Conservation (phyloP, 2,797 vertebrate genomes). For the Acrossocheilus fasciatus region DNA sequence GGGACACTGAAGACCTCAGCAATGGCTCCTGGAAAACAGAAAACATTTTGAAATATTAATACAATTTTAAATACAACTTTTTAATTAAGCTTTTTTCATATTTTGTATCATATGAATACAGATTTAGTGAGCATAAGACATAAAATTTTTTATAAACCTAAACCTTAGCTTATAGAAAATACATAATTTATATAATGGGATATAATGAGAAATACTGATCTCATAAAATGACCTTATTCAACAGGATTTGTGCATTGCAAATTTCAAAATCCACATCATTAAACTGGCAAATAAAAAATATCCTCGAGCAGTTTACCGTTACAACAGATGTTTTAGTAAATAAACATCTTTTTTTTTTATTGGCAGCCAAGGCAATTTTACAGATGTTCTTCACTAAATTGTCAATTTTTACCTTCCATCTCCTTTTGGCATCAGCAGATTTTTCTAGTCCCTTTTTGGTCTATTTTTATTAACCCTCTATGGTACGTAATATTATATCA, state of each 20-base stretch:
- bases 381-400: conserved; percentile 2
- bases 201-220: not conserved
- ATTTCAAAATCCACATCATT: not conserved
- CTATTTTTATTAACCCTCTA: not conserved
- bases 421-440: not conserved
- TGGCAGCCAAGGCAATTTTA: not conserved
- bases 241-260: not conserved
- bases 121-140: not conserved
- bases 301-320: not conserved
- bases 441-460: not conserved
- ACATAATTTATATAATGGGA: not conserved
- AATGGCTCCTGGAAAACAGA: too few relatives aligned
- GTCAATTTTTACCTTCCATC: not conserved
- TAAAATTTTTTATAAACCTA: too few relatives aligned
- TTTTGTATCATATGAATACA: not conserved
- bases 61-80: too few relatives aligned
- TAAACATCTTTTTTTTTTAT: not conserved
- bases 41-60: too few relatives aligned
- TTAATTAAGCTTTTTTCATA: too few relatives aligned
- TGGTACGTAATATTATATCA: too few relatives aligned
- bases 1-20: too few relatives aligned
- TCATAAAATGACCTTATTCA: not conserved
- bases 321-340: conserved; percentile 16
- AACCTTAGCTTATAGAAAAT: not conserved
- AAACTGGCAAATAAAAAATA: not conserved